Percentiles rank a stretch among this genome's conserved stretches.
Conservation (phyloP, 2,113 vertebrate genomes). For the Leptobrachium leishanense region DNA sequence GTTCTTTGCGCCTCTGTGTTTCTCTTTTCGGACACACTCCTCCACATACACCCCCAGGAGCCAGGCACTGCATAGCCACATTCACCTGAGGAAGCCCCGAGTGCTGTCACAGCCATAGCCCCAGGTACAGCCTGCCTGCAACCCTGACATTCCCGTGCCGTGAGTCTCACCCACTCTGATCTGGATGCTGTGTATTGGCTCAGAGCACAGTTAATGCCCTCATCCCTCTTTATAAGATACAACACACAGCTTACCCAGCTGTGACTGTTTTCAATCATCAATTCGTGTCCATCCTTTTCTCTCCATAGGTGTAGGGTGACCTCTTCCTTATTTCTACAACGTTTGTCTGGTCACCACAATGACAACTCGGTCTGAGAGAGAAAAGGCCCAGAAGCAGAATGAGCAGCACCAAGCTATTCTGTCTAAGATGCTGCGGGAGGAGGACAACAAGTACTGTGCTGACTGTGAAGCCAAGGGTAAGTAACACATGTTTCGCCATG, state of each 20-base stretch:
- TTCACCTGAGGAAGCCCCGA: neutral
- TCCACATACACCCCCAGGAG: no score
- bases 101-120: neutral
- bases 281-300: neutral
- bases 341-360: conserved; percentile 55
- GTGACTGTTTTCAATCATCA: neutral
- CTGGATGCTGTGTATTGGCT: no score
- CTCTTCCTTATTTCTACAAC: neutral
- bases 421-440: conserved; percentile 85
- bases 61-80: no score
- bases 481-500: neutral
- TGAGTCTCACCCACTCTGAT: no score
- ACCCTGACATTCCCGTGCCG: no score
- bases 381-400: conserved; percentile 93
- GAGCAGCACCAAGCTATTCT: conserved; percentile 94
- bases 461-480: conserved; percentile 95
- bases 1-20: neutral
- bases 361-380: conserved; percentile 90
- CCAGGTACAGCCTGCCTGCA: no score
- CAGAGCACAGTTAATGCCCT: no score
- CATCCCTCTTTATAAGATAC: no score
- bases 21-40: neutral
- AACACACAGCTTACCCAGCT: neutral
- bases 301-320: neutral
- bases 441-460: conserved; percentile 93